Base-by-base conservation (phyloP, 1,140 invertebrate species). In the Ostrea edulis region DNA sequence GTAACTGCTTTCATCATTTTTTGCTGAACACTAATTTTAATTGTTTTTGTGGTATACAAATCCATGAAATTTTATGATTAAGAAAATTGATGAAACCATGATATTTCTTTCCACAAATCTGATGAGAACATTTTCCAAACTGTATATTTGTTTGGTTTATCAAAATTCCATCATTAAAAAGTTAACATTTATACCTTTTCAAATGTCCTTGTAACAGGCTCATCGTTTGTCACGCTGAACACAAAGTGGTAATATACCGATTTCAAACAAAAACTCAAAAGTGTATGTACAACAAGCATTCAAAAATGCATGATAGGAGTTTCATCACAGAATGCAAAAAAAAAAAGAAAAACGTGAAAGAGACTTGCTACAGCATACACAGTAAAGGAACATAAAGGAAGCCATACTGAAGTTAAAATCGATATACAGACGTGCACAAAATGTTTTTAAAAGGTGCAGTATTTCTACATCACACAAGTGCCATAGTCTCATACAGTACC, bases 401-500 rank as follows among this genome's bases (percentile, higher is more conserved):
- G 22, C 55, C 55, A 62, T 0, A 62, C n/a, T 20, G 8, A 77
- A 9, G n/a, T 62, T n/a, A 62, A 71, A 11, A 29, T 14, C 14
- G 11, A 77, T 17, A 77, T 22, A 55, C 51, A 83, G 51, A 83
- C 14, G 54, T 83, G 82, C 82, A 83, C 51, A 55, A 52, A 86
- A 22, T 12, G 29, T n/a, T 25, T 11, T 44, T 52, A 51, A 12
- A 81, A 54, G n/a, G 25, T 53, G 35, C 25, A 51, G 17, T 22
- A 52, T 62, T 35, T 86, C 22, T 29, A 55, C 71, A 35, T 54
- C 51, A 55, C n/a, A 51, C 53, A 77, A 54, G 25, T 52, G n/a
- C 52, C 17, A 44, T 17, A 53, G 29, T 29, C 53, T 77, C 51
- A 86, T n/a, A 81, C 29, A 77, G 22, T 86, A 88, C 87, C 87